Evolutionary conservation across 2,888 invertebrate genomes (phyloP).

Genomic region (Neocrepidodera transversa): DNA sequence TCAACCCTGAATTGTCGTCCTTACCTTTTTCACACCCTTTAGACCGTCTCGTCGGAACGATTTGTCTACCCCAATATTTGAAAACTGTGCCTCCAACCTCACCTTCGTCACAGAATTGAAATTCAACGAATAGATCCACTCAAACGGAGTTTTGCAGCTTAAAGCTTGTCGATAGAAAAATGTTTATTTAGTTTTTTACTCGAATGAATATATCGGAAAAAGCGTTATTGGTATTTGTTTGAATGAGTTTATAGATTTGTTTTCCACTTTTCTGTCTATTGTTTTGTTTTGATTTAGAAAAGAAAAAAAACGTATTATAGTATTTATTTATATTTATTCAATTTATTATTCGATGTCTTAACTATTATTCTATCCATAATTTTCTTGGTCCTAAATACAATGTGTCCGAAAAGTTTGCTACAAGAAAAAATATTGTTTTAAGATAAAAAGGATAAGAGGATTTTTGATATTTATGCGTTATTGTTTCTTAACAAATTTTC

Average conservation of each 20-base stretch:
- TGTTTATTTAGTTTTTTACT: constrained; percentile 13
- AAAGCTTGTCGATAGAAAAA: constrained; percentile 7
- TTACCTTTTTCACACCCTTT: constrained; percentile 1
- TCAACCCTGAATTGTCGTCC: neutral
- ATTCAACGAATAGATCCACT: constrained; percentile 14
- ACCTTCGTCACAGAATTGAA: constrained; percentile 10
- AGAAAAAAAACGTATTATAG: no score
- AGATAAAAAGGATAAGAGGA: no score
- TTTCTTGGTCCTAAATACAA: no score
- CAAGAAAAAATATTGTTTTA: no score
- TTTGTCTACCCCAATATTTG: neutral
- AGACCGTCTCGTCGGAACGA: neutral
- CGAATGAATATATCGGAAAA: constrained; percentile 4
- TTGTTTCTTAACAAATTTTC: no score
- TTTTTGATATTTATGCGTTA: no score
- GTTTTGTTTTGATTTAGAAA: no score
- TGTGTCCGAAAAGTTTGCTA: no score
- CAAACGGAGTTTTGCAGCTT: constrained; percentile 9
- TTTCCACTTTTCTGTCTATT: no score
- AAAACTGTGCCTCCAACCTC: constrained; percentile 5
- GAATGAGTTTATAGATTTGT: constrained; percentile 1
- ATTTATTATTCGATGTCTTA: no score
- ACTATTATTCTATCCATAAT: no score
- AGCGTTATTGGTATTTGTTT: constrained; percentile 13
- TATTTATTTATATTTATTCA: no score